Conservation (phyloP, 1,140 invertebrate species). For the Mycetomoellerius zeteki region DNA sequence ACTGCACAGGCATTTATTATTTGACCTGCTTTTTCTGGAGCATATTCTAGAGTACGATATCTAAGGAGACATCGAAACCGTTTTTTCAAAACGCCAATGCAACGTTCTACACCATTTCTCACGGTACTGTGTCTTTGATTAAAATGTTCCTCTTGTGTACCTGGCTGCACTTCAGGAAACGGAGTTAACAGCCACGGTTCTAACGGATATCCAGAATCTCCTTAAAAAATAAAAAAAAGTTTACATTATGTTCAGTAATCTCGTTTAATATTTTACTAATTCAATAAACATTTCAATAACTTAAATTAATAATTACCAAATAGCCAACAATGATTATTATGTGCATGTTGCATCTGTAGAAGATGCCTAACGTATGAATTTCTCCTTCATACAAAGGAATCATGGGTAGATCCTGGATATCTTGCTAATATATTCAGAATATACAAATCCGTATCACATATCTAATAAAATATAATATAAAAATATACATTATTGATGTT, state of each 20-base stretch:
- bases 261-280: no score
- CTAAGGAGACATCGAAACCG: background rate
- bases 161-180: background rate
- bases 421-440: background rate
- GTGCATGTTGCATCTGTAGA: background rate
- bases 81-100: slow-evolving; percentile 5
- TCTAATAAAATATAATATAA: background rate
- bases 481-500: no score
- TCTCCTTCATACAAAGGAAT: background rate
- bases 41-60: slow-evolving; percentile 7
- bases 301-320: background rate
- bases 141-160: background rate
- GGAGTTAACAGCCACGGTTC: background rate
- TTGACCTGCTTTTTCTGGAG: slow-evolving; percentile 6
- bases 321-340: background rate
- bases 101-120: background rate
- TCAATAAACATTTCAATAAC: background rate
- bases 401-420: background rate
- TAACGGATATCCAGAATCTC: slow-evolving; percentile 9
- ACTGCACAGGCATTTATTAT: slow-evolving; percentile 7
- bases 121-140: background rate
- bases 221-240: background rate
- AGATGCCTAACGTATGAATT: background rate
- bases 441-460: background rate
- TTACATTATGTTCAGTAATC: no score